Percentiles rank a stretch among this genome's conserved stretches.
These are phyloP conservation scores for Neotoxoptera formosana DNA, from an alignment of 1,140 invertebrate genomes.

Conservation along the genomic window DNA sequence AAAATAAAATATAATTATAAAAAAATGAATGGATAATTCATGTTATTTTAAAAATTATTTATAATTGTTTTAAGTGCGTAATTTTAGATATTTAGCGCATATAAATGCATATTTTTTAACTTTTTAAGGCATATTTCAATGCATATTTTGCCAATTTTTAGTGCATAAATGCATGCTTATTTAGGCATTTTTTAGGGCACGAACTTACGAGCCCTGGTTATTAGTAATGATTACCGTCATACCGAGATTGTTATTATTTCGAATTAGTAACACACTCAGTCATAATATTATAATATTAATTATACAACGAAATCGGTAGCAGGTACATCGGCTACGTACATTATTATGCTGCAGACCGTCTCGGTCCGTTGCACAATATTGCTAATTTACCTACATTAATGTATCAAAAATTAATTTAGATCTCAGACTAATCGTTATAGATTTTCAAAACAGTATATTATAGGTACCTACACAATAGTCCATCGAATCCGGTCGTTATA, in stretches of 20 bases:
- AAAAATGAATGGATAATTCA: too few species aligned
- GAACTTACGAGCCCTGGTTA: too few species aligned
- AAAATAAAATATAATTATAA: too few species aligned
- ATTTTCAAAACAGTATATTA: neutral
- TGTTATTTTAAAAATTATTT: too few species aligned
- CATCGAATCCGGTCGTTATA: neutral
- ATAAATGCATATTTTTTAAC: too few species aligned
- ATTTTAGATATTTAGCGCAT: neutral
- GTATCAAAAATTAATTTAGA: constrained; percentile 10
- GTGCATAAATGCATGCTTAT: too few species aligned
- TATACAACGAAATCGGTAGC: neutral
- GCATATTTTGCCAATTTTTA: too few species aligned
- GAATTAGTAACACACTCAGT: neutral
- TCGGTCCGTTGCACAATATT: neutral
- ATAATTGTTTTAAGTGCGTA: too few species aligned
- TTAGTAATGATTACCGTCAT: neutral
- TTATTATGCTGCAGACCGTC: neutral
- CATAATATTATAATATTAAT: neutral
- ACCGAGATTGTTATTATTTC: neutral
- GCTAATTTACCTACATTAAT: neutral
- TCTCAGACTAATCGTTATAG: neutral
- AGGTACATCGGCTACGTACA: neutral
- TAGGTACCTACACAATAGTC: neutral
- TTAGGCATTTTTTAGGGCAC: too few species aligned
- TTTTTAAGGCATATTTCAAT: too few species aligned